phyloP scores from a whole-genome alignment of 2,797 vertebrate genomes.

The Sebastes glaucus region DNA sequence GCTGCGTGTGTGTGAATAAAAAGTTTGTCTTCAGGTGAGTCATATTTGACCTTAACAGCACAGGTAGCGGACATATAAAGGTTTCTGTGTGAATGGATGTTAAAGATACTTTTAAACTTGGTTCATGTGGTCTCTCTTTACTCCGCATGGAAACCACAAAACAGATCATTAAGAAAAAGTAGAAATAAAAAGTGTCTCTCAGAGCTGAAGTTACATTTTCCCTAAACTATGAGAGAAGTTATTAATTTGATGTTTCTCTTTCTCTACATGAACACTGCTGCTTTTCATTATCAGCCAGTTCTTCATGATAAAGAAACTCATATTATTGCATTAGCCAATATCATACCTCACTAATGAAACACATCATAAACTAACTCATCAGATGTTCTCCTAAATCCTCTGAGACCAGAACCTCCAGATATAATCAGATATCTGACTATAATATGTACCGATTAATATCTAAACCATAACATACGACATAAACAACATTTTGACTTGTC shows the following conservation, averaged over 20 bases:
- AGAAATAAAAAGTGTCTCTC: neutral
- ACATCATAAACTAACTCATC: neutral
- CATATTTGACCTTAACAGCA: slow-evolving; percentile 6
- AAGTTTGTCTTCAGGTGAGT: neutral
- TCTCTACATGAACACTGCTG: neutral
- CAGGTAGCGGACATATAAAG: neutral
- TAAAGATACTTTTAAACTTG: neutral
- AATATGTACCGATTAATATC: no score
- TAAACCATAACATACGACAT: rapidly evolving
- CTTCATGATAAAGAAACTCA: neutral
- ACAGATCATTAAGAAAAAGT: neutral
- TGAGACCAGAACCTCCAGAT: neutral
- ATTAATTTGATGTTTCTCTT: neutral
- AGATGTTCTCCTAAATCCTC: neutral
- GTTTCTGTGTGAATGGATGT: no score
- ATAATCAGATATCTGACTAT: no score
- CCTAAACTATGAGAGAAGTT: neutral
- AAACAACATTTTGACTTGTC: no score
- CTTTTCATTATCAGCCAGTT: neutral
- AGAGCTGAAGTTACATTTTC: neutral
- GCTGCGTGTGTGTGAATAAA: neutral
- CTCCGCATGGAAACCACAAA: no score
- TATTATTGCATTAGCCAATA: neutral
- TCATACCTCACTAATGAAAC: neutral
- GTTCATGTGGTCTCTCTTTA: neutral